Percentiles rank a stretch among this genome's conserved stretches.
Evolutionary conservation across 2,888 invertebrate species (phyloP).

Genomic region (Bimastos eiseni): DNA sequence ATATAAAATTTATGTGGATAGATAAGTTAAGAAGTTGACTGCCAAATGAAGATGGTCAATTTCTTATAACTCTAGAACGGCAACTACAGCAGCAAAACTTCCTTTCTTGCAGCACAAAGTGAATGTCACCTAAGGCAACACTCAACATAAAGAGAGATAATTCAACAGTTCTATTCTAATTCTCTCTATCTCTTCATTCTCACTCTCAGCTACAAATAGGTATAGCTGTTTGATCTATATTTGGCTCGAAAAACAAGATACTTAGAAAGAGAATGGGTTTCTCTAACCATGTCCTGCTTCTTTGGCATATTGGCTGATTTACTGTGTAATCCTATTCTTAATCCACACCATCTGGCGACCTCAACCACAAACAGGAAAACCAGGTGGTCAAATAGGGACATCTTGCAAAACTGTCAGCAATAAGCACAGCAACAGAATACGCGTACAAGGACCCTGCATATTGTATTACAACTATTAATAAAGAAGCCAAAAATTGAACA

Average conservation of each 20-base stretch:
- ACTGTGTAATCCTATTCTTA: neutral
- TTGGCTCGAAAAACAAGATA: neutral
- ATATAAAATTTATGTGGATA: no score
- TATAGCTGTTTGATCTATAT: neutral
- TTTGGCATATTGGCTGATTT: neutral
- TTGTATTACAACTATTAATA: no score
- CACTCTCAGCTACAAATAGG: neutral
- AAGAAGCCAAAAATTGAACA: no score
- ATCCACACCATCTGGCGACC: neutral
- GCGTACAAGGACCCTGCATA: no score
- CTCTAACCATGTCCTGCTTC: neutral
- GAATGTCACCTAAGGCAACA: constrained; percentile 2
- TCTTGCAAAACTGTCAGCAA: neutral
- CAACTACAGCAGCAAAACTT: neutral
- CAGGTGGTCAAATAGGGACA: neutral
- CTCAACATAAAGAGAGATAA: neutral
- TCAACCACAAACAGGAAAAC: neutral
- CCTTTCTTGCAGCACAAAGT: neutral
- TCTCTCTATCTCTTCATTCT: neutral
- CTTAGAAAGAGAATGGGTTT: neutral
- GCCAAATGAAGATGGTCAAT: neutral
- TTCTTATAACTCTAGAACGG: neutral
- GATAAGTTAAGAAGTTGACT: no score
- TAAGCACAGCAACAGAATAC: neutral
- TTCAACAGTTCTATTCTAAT: neutral